Base-by-base conservation (phyloP, 2,888 invertebrate genomes). In the Drosophila maculinotata region DNA sequence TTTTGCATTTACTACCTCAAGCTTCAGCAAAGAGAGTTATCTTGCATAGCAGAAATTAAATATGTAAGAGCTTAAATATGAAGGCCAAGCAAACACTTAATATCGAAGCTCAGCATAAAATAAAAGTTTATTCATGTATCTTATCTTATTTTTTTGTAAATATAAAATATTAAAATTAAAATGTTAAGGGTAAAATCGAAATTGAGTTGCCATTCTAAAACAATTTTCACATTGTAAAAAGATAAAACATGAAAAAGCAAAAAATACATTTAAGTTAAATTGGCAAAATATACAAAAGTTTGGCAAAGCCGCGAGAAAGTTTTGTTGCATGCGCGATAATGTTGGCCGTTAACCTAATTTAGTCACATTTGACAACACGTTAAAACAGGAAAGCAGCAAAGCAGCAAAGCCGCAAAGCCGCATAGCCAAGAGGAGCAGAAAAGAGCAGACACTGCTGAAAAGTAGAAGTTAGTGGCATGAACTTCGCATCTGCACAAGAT, bases 361-460 rank as follows among this genome's bases (percentile, higher is more conserved):
- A 76, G 85, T 88, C 86, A 85, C 86, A 86, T 88, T 88, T 86
- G 74, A 85, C 87, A 88, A 80, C 87, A 87, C 86, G 82, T 88
- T 86, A 86, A 84, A 68, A 70, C 80, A 69, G 69, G 36, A 52
- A 58, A 10, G n/a, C 38, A 39, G 47, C 44, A 26, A 4, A 20
- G 20, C 4, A n/a, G 41, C 65, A 57, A 38, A 33, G 53, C 26
- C 44, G 23, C 44, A 53, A 25, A 52, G 39, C 39, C 31, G 44
- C 7, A 17, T 10, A 4, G 12, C 5, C 4, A 31, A 9, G 23
- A 41, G 51, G 36, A 44, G 6, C 44, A 23, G 44, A 44, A 66
- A 53, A 28, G 54, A 48, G 44, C 47, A 69, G 57, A 56, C 49
- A 38, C 28, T 38, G 63, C 44, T 38, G 39, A 57, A 64, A 42